Percentiles rank a stretch among this genome's conserved stretches.
These are phyloP conservation scores for Gallinago paraguaiae DNA, from an alignment of 2,113 vertebrate species.

Conservation along the genomic window DNA sequence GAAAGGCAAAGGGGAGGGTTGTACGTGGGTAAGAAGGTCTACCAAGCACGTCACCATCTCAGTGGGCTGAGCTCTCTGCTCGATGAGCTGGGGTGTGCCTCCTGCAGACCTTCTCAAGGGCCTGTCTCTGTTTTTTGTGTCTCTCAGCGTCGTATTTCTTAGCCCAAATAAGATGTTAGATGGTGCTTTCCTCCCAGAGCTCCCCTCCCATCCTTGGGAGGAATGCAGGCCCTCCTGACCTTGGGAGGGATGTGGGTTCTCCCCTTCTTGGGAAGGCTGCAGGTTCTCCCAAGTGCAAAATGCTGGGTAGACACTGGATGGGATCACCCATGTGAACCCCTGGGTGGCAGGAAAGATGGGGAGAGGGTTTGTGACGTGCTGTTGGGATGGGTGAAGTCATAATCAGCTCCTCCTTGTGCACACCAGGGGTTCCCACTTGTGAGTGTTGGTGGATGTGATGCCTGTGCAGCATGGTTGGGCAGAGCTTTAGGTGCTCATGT, in stretches of 20 bases:
- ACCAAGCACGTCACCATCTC: not conserved
- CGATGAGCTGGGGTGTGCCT: not conserved
- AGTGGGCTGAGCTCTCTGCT: no score
- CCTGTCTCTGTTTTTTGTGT: not conserved
- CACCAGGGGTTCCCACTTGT: fast-evolving
- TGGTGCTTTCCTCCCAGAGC: not conserved
- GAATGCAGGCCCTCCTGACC: not conserved
- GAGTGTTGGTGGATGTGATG: not conserved
- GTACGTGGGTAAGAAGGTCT: not conserved
- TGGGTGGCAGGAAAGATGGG: not conserved
- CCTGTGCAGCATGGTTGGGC: fast-evolving
- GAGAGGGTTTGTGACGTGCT: not conserved
- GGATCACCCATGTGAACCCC: not conserved
- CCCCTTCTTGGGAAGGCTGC: not conserved
- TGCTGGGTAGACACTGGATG: not conserved
- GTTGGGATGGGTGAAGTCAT: not conserved
- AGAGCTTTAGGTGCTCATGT: fast-evolving
- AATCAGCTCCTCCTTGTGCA: not conserved
- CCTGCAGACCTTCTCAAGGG: not conserved
- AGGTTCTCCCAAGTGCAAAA: not conserved
- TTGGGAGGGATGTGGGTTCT: not conserved
- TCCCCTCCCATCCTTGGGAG: not conserved
- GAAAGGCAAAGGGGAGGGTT: not conserved
- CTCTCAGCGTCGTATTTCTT: fast-evolving
- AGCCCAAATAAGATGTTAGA: not conserved